Base-by-base conservation (phyloP, 2,888 invertebrate species). In the Sicus ferrugineus region DNA sequence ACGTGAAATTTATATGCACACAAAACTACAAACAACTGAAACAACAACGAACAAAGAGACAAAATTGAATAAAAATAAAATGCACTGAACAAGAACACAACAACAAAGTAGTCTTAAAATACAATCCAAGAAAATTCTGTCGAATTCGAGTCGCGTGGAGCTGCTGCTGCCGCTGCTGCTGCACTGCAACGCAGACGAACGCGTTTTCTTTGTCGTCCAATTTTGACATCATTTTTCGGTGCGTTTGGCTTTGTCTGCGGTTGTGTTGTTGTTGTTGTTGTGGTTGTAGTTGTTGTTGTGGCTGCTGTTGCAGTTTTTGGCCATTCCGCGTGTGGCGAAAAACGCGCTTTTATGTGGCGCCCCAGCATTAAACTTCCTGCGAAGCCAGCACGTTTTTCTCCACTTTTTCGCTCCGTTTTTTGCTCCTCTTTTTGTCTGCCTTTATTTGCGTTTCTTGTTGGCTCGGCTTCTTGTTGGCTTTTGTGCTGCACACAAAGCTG, bases 341-440 rank as follows among this genome's bases (percentile, higher is more conserved):
- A n/a, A n/a, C n/a, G n/a, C 5, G 52, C 26, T 23, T 52, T 52
- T 52, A 26, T 52, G n/a, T 52, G 52, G 26, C 28, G 46, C 38
- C 52, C 23, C 54, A 34, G 30, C 26, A 30, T 50, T 42, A 42
- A 42, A 42, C n/a, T 42, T 42, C 16, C 42, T n/a, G n/a, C n/a
- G n/a, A n/a, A 42, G 16, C 5, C 42, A 42, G n/a, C 14, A 48
- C 34, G 14, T 58, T 52, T 65, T 52, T 54, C 56, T 30, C 0
- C n/a, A 54, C 38, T 42, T 19, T 58, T 42, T 48, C 30, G 23
- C 23, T 56, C 52, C 21, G 52, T 67, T 59, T 72, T 68, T n/a
- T 52, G 23, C 23, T 70, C 56, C 50, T 50, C 9, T 50, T 50
- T 50, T 50, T n/a, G 50, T 2, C n/a, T n/a, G 11, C 46, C 46